These are phyloP conservation scores for Esperia sulphurella DNA, from an alignment of 2,888 invertebrate species.

Conservation along the genomic window DNA sequence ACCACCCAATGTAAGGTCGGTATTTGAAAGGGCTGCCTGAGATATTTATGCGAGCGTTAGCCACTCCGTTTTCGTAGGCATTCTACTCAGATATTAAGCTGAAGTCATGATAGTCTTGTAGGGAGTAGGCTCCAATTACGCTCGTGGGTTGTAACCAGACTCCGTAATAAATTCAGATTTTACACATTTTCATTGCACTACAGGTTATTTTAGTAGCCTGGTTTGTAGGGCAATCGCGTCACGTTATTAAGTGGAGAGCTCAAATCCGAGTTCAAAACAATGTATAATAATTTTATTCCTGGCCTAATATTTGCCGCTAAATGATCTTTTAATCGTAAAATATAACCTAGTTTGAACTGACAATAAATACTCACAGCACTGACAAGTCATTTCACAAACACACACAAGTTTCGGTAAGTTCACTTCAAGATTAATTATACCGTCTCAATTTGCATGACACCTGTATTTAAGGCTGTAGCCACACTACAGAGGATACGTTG, in stretches of 20 bases:
- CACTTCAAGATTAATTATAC: background rate
- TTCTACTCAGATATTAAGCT: background rate
- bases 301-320: too few relatives aligned
- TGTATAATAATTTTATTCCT: too few relatives aligned
- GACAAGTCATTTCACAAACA: slow-evolving; percentile 5
- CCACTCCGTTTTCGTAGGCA: slow-evolving; percentile 1
- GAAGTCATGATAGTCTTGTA: background rate
- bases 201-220: too few relatives aligned
- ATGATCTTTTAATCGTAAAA: background rate
- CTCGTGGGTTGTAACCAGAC: background rate
- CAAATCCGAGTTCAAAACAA: too few relatives aligned
- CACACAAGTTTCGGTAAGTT: background rate
- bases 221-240: too few relatives aligned
- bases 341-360: background rate
- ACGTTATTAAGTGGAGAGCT: too few relatives aligned
- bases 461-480: background rate
- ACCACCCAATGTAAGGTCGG: slow-evolving; percentile 53
- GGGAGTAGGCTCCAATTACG: too few relatives aligned
- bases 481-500: background rate
- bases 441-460: background rate
- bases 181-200: too few relatives aligned
- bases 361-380: slow-evolving; percentile 7
- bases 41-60: slow-evolving; percentile 28
- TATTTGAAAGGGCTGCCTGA: slow-evolving; percentile 68
- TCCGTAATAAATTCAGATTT: too few relatives aligned